These are phyloP conservation scores for Uloborus diversus DNA, from an alignment of 1,140 invertebrate genomes.

Conservation along the genomic window DNA sequence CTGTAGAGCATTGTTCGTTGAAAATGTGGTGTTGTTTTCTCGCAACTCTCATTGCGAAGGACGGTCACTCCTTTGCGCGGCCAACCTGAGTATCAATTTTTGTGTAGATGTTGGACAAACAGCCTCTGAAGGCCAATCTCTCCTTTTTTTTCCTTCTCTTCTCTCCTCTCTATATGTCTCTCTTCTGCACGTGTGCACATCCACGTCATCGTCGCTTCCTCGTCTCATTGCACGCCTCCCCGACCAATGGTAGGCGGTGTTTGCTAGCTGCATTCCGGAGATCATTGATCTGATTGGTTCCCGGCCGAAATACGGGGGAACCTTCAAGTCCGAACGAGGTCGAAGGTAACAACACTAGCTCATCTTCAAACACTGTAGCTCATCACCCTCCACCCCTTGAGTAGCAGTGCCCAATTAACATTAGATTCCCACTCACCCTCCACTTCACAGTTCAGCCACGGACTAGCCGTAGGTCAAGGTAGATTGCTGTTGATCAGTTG, in stretches of 20 bases:
- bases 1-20: too few species aligned
- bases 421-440: too few species aligned
- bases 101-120: constrained; percentile 48
- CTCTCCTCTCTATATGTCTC: constrained; percentile 56
- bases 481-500: too few species aligned
- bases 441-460: too few species aligned
- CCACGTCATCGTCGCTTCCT: constrained; percentile 50
- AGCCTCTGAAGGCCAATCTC: constrained; percentile 36
- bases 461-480: too few species aligned
- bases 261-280: constrained; percentile 99
- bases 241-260: constrained; percentile 70
- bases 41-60: too few species aligned
- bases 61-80: too few species aligned
- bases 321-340: constrained; percentile 99
- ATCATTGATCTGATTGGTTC: constrained; percentile 99
- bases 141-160: constrained; percentile 54
- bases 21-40: too few species aligned
- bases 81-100: too few species aligned
- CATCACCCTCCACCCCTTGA: too few species aligned
- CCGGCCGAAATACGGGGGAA: constrained; percentile 99
- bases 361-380: constrained; percentile 31
- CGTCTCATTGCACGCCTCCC: constrained; percentile 54
- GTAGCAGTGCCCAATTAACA: too few species aligned
- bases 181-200: constrained; percentile 56
- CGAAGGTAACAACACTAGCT: constrained; percentile 56